Evolutionary conservation across 2,113 vertebrate species (phyloP).

Genomic region (Menura novaehollandiae): DNA sequence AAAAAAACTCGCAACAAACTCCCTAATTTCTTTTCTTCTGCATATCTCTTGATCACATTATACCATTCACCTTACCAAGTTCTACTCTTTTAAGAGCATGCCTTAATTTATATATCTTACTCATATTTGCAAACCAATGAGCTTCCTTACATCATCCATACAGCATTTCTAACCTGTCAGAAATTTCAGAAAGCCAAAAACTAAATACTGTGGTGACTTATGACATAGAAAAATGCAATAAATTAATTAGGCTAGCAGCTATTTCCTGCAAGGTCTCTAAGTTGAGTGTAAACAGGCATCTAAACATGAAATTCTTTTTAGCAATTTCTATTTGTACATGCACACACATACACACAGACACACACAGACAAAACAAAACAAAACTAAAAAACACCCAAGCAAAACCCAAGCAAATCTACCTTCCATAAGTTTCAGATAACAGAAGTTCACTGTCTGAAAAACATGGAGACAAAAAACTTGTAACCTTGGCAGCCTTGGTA

Average conservation of each 20-base stretch:
- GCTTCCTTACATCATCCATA: background rate
- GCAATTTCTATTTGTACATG: background rate
- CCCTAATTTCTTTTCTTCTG: background rate
- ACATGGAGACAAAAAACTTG: background rate
- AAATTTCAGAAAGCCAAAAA: background rate
- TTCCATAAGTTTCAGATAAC: background rate
- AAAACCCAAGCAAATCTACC: background rate
- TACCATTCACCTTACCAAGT: background rate
- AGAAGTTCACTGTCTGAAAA: background rate
- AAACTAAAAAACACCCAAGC: background rate
- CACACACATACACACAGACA: background rate
- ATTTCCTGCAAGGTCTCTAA: background rate
- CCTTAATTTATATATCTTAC: background rate
- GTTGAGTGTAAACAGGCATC: background rate
- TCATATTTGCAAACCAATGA: background rate
- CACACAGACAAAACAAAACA: background rate
- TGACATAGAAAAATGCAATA: background rate
- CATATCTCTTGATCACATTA: background rate
- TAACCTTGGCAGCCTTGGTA: background rate
- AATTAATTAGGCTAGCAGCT: background rate
- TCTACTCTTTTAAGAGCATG: background rate
- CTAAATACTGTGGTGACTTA: background rate
- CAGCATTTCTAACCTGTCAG: background rate
- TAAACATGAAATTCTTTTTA: background rate
- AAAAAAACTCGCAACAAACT: background rate